Evolutionary conservation across 2,888 invertebrate species (phyloP).

Genomic region (Spialia ferax): DNA sequence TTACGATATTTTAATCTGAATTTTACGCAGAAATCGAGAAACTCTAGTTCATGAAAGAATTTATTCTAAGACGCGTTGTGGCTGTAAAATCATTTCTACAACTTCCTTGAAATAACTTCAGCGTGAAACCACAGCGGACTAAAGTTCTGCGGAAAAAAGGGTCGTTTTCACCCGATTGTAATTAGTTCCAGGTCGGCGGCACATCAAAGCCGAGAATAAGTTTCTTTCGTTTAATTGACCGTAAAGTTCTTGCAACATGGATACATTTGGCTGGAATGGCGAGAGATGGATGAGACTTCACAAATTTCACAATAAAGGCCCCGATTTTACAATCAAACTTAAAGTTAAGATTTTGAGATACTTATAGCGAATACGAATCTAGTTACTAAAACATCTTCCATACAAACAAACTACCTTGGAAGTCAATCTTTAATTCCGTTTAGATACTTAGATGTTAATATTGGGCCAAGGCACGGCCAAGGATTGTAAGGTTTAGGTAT

Average conservation of each 20-base stretch:
- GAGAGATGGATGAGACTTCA: slow-evolving; percentile 46
- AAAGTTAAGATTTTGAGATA: no score
- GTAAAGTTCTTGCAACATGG: slow-evolving; percentile 64
- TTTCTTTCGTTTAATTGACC: slow-evolving; percentile 78
- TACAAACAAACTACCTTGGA: no score
- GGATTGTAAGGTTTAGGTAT: no score
- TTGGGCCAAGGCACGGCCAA: no score
- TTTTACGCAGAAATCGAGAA: neutral
- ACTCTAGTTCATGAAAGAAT: no score
- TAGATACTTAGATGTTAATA: no score
- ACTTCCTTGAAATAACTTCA: neutral
- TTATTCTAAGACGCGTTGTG: no score
- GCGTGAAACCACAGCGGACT: slow-evolving; percentile 22
- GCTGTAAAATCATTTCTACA: neutral
- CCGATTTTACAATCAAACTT: no score
- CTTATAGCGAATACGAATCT: no score
- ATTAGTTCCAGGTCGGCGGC: slow-evolving; percentile 76
- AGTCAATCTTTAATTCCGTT: no score
- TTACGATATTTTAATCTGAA: neutral
- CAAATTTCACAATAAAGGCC: no score
- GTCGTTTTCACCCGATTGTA: slow-evolving; percentile 74
- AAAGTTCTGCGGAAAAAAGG: slow-evolving; percentile 53
- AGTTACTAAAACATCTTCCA: no score
- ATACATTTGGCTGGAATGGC: slow-evolving; percentile 65
- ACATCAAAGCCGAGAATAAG: slow-evolving; percentile 74